Evolutionary conservation across 2,888 invertebrate species (phyloP), one percentile per base, ranked within the genome.

Genomic region (Schizaphis graminum): DNA sequence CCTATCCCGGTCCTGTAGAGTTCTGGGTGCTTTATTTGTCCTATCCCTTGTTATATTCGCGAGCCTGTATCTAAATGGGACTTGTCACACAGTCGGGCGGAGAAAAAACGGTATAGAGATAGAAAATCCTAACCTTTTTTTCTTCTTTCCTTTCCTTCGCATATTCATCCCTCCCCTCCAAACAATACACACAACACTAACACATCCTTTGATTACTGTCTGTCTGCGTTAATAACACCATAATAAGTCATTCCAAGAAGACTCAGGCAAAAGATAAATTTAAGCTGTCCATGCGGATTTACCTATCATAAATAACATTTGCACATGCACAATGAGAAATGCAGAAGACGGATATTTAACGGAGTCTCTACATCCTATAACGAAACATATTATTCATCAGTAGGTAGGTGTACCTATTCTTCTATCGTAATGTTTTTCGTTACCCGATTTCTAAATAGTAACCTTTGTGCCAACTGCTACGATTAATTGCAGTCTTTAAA

Each of bases 301-400:
- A 93, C 89, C 89, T 93, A 90, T 93, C 93, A 93, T 90, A 90
- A 89, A 93, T 90, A 84, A 93, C 93, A 85, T 56, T 93, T 85
- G 84, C 93, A 84, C 89, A 47, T 53, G 53, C 53, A 77, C 88
- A 89, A 89, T 67, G 84, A 88, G 92, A 49, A 88, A 88, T 7
- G 24, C n/a, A 35, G 26, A 86, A 91, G 85, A 86, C 57, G 85
- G 35, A 92, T 87, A 87, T 92, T 92, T 87, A 87, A 87, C 86
- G 53, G 56, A 56, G 8, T 87, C 86, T 91, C 57, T 49, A 47
- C 49, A 67, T n/a, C 24, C 24, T 47, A 47, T 89, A 61, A 44
- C 28, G 47, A 90, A 90, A 90, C 90, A 49, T 90, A 90, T 90
- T 67, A 90, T 77, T 90, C 67, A 90, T 49, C 61, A 35, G 90